Percentiles rank a stretch among this genome's conserved stretches.
Evolutionary conservation across 2,888 invertebrate species (phyloP).

Genomic region (Thelaira solivaga): DNA sequence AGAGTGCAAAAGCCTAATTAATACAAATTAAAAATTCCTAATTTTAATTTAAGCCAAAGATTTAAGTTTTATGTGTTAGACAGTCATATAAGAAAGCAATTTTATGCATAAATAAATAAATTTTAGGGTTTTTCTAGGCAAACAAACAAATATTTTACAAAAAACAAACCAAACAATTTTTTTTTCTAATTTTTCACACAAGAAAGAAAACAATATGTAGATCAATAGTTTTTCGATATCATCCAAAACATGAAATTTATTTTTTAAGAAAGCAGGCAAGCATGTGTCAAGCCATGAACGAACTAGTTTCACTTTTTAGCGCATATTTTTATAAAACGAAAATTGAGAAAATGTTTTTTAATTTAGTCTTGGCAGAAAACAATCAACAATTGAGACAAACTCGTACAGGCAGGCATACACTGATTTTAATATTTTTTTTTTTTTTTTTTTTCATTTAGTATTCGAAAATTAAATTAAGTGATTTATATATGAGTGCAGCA

Average conservation of each 20-base stretch:
- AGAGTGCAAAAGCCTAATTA: too few species aligned
- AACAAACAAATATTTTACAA: too few species aligned
- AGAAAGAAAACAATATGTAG: slow-evolving; percentile 46
- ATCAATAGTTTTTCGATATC: slow-evolving; percentile 32
- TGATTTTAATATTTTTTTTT: too few species aligned
- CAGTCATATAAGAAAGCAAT: too few species aligned
- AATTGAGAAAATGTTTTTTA: slow-evolving; percentile 40
- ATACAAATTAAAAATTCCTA: too few species aligned
- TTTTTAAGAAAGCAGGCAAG: slow-evolving; percentile 45
- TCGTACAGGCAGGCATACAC: too few species aligned
- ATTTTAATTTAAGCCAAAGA: too few species aligned
- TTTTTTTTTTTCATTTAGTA: neutral
- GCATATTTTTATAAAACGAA: slow-evolving; percentile 36
- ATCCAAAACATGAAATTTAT: slow-evolving; percentile 35
- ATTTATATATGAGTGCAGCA: too few species aligned
- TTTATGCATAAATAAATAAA: too few species aligned
- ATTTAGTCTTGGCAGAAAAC: slow-evolving; percentile 12
- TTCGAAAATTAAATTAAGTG: slow-evolving; percentile 38
- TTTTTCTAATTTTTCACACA: neutral
- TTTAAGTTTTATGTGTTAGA: too few species aligned
- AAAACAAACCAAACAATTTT: slow-evolving; percentile 14
- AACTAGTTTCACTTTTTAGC: slow-evolving; percentile 51
- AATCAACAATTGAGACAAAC: slow-evolving; percentile 6
- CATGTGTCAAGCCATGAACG: slow-evolving; percentile 34
- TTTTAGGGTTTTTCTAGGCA: too few species aligned